Conservation (phyloP, 2,113 vertebrate species). For the Sprattus sprattus region DNA sequence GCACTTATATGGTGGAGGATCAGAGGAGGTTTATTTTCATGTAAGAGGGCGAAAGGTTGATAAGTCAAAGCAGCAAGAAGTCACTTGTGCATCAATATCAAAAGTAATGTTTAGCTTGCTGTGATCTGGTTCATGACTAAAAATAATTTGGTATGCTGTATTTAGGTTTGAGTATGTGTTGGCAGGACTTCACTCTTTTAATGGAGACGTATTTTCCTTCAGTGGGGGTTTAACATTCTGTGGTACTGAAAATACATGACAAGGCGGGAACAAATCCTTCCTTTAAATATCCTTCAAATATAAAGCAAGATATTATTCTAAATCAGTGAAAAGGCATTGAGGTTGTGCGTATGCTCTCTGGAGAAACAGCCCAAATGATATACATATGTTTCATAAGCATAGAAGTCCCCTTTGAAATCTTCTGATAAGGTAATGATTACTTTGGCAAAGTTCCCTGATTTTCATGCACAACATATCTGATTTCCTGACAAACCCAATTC, state of each 20-base stretch:
- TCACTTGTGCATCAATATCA: slow-evolving; percentile 16
- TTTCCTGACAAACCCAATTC: not conserved
- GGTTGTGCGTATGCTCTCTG: not conserved
- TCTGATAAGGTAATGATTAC: not conserved
- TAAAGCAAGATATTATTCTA: not conserved
- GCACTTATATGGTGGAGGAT: not conserved
- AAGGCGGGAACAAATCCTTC: not conserved
- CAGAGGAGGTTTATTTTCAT: not conserved
- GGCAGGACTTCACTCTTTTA: slow-evolving; percentile 25
- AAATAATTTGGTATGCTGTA: slow-evolving; percentile 27
- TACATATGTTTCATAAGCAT: slow-evolving; percentile 3
- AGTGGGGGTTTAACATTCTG: not conserved
- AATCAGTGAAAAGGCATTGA: slow-evolving; percentile 5
- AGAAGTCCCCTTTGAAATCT: not conserved
- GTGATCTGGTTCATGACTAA: slow-evolving; percentile 25
- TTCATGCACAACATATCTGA: slow-evolving; percentile 14
- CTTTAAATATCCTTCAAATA: not conserved
- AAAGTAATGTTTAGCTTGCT: slow-evolving; percentile 24
- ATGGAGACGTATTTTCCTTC: slow-evolving; percentile 20
- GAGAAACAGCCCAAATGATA: not conserved
- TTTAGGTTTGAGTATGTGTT: slow-evolving; percentile 21
- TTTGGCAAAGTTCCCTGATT: slow-evolving; percentile 1
- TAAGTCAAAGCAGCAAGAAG: not conserved
- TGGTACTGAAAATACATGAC: not conserved
- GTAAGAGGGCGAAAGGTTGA: not conserved